Percentiles rank a stretch among this genome's conserved stretches.
These are phyloP conservation scores for Argentina silus DNA, from an alignment of 2,797 vertebrate species.

Conservation along the genomic window DNA sequence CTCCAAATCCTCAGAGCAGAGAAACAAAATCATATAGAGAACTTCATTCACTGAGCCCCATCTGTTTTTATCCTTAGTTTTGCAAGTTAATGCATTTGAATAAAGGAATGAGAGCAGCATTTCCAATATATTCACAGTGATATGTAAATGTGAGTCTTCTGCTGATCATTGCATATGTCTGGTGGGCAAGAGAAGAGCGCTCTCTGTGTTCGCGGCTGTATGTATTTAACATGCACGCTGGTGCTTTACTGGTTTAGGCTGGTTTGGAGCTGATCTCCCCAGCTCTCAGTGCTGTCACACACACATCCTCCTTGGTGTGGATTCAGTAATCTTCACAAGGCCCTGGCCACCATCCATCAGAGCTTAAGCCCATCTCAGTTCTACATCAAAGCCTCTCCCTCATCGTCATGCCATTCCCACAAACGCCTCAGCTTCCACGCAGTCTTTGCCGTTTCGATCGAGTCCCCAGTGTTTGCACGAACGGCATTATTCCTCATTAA, in stretches of 20 bases:
- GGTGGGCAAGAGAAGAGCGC: neutral
- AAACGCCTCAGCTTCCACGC: constrained; percentile 31
- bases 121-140: constrained; percentile 30
- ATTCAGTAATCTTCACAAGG: constrained; percentile 52
- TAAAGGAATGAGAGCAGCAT: constrained; percentile 43
- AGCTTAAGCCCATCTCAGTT: constrained; percentile 39
- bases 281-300: constrained; percentile 40
- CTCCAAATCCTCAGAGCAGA: constrained; percentile 50
- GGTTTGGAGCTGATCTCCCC: constrained; percentile 34
- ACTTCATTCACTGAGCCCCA: constrained; percentile 58
- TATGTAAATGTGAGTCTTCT: constrained; percentile 45
- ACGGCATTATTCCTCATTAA: constrained; percentile 69
- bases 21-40: constrained; percentile 4
- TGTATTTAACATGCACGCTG: constrained; percentile 40
- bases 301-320: constrained; percentile 25
- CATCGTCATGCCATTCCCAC: constrained; percentile 30
- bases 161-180: constrained; percentile 31
- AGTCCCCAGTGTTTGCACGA: constrained; percentile 33
- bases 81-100: constrained; percentile 39
- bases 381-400: constrained; percentile 58
- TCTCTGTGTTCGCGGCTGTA: constrained; percentile 17
- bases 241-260: constrained; percentile 14
- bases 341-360: constrained; percentile 45
- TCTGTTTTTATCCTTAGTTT: constrained; percentile 65
- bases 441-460: neutral